phyloP scores from a whole-genome alignment of 1,140 invertebrate species.

The Musca vetustissima region DNA sequence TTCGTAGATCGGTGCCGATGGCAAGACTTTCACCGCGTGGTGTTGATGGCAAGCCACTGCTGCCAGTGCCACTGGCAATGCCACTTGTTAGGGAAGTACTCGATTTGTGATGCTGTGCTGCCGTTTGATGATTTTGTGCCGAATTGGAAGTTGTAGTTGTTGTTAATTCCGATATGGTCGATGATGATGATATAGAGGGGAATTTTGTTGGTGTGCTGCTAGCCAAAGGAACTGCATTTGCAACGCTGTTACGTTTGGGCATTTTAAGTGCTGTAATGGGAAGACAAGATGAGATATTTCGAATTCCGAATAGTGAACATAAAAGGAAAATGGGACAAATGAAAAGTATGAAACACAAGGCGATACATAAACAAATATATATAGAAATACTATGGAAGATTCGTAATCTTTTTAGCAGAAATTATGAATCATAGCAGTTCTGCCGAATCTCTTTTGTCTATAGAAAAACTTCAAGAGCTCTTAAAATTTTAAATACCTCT shows the following conservation, averaged over 20 bases:
- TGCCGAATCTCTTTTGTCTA: no score
- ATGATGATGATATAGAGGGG: constrained; percentile 43
- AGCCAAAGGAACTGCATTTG: neutral
- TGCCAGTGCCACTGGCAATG: constrained; percentile 26
- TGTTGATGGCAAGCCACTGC: neutral
- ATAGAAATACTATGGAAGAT: no score
- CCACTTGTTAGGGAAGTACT: constrained; percentile 26
- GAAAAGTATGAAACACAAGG: no score
- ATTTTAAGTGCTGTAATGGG: constrained; percentile 22
- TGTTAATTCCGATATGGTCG: constrained; percentile 51
- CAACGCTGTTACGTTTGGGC: neutral
- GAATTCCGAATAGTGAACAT: no score
- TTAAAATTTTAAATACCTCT: no score
- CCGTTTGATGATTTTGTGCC: constrained; percentile 30
- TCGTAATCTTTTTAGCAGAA: no score
- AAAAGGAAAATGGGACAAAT: no score
- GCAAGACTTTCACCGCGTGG: constrained; percentile 24
- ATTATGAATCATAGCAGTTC: no score
- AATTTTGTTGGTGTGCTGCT: constrained; percentile 31
- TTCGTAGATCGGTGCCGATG: constrained; percentile 30
- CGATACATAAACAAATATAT: no score
- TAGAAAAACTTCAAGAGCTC: no score
- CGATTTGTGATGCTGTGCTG: constrained; percentile 21
- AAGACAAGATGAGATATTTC: no score
- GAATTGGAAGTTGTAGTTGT: constrained; percentile 33